phyloP scores from a whole-genome alignment of 2,797 vertebrate species.

The Valencia hispanica region DNA sequence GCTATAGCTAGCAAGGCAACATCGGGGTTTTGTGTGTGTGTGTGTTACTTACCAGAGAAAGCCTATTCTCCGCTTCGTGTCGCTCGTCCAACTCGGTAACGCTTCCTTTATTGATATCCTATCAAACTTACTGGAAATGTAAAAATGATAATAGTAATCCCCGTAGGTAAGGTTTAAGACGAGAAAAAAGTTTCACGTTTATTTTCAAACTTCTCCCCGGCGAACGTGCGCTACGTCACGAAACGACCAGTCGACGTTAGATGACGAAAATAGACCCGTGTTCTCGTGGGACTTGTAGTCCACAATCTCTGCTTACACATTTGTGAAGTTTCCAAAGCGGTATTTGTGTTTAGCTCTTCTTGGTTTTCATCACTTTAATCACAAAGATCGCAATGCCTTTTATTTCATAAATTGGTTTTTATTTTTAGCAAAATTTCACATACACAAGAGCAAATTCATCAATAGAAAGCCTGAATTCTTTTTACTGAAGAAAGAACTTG shows the following conservation, averaged over 20 bases:
- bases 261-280: slow-evolving; percentile 28
- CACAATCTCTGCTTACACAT: not conserved
- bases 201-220: slow-evolving; percentile 76
- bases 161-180: not conserved
- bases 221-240: slow-evolving; percentile 44
- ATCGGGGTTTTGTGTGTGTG: not conserved
- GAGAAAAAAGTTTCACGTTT: slow-evolving; percentile 66
- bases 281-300: slow-evolving; percentile 51
- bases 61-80: not conserved
- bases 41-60: slow-evolving; percentile 24
- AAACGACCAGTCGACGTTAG: slow-evolving; percentile 20
- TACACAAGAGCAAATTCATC: no score
- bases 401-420: no score
- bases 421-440: no score
- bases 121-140: not conserved
- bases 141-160: not conserved
- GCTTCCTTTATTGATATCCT: not conserved
- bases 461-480: no score
- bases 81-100: not conserved
- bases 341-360: not conserved
- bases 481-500: no score
- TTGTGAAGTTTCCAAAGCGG: no score
- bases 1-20: slow-evolving; percentile 29
- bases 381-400: no score
- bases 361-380: no score